Evolutionary conservation across 2,888 invertebrate species (phyloP).

Genomic region (Ypsolopha sequella): DNA sequence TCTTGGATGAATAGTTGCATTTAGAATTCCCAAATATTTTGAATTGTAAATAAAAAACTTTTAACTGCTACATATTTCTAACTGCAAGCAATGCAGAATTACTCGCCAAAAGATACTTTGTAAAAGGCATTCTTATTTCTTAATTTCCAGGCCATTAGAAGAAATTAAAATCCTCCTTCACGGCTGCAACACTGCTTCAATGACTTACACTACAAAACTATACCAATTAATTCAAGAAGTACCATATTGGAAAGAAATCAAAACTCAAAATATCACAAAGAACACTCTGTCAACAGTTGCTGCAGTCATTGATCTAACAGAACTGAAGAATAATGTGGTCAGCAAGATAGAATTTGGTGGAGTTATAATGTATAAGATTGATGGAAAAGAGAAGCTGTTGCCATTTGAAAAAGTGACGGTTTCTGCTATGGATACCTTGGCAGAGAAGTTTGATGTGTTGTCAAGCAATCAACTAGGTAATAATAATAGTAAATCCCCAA

Average conservation of each 20-base stretch:
- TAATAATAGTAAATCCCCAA: no score
- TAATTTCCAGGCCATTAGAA: slow-evolving; percentile 33
- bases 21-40: no score
- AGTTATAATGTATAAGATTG: slow-evolving; percentile 28
- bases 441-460: slow-evolving; percentile 36
- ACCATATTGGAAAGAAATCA: slow-evolving; percentile 33
- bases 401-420: slow-evolving; percentile 35
- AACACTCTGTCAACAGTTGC: slow-evolving; percentile 16
- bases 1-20: no score
- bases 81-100: no score
- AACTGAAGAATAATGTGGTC: slow-evolving; percentile 25
- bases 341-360: slow-evolving; percentile 34
- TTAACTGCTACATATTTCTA: no score
- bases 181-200: slow-evolving; percentile 17
- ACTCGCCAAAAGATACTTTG: no score
- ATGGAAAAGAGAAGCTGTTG: slow-evolving; percentile 24
- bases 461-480: slow-evolving; percentile 22
- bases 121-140: background rate
- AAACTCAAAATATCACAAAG: slow-evolving; percentile 13
- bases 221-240: slow-evolving; percentile 20
- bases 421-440: slow-evolving; percentile 32
- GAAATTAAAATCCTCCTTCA: slow-evolving; percentile 35
- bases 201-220: slow-evolving; percentile 39
- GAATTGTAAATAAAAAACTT: no score
- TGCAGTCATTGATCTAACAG: slow-evolving; percentile 29